Percentiles rank a stretch among this genome's conserved stretches.
Evolutionary conservation across 2,888 invertebrate species (phyloP).

Genomic region (Ichneumon xanthorius): DNA sequence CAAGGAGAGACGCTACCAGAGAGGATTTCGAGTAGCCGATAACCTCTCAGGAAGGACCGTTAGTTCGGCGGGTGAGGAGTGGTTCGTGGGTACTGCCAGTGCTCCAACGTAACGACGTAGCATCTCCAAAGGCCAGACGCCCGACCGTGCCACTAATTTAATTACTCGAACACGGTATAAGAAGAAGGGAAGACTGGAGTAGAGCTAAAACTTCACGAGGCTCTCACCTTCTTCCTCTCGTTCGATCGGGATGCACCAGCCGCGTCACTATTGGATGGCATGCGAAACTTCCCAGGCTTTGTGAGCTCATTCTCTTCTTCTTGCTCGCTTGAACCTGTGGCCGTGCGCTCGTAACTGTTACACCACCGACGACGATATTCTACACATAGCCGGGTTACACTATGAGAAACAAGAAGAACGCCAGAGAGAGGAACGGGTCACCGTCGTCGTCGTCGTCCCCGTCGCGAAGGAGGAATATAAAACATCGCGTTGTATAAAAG

Average conservation of each 20-base stretch:
- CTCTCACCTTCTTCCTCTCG: conserved; percentile 53
- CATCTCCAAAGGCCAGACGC: conserved; percentile 64
- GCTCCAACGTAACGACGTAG: conserved; percentile 63
- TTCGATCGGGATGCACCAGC: conserved; percentile 50
- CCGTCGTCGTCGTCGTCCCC: conserved; percentile 21
- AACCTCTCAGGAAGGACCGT: conserved; percentile 61
- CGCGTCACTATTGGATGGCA: conserved; percentile 68
- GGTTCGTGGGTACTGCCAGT: conserved; percentile 62
- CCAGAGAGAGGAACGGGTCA: conserved; percentile 56
- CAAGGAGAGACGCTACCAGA: conserved; percentile 42
- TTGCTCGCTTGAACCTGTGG: conserved; percentile 42
- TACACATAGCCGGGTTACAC: conserved; percentile 38
- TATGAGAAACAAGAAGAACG: conserved; percentile 54
- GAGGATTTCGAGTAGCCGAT: conserved; percentile 62
- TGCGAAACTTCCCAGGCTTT: conserved; percentile 71
- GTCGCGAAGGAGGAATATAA: conserved; percentile 46
- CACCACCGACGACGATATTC: conserved; percentile 47
- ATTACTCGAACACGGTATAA: conserved; percentile 65
- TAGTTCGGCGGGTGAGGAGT: conserved; percentile 64
- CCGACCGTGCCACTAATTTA: conserved; percentile 66
- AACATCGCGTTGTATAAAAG: conserved; percentile 27
- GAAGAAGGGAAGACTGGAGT: conserved; percentile 40
- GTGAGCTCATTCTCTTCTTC: conserved; percentile 56
- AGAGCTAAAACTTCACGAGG: conserved; percentile 45
- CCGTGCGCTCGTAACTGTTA: conserved; percentile 56